phyloP scores from a whole-genome alignment of 1,140 invertebrate species.

The Parapsyche elsis region DNA sequence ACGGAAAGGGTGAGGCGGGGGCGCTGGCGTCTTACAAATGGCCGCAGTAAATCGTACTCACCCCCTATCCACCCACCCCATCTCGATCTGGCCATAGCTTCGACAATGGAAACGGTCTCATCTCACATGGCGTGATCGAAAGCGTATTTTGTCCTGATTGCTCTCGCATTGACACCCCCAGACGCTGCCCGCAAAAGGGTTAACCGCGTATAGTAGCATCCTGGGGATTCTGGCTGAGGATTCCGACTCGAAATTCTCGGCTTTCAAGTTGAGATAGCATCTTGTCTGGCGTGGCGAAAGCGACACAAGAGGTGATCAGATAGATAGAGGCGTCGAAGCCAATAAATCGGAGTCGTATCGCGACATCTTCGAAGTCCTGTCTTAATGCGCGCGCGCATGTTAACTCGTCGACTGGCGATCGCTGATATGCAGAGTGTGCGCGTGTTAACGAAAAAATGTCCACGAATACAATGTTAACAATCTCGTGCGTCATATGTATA shows the following conservation, averaged over 20 bases:
- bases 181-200: too few relatives aligned
- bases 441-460: too few relatives aligned
- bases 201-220: neutral
- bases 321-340: neutral
- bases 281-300: neutral
- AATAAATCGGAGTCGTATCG: neutral
- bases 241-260: neutral
- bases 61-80: too few relatives aligned
- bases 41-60: constrained; percentile 16
- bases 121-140: too few relatives aligned
- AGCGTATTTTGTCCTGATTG: too few relatives aligned
- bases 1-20: constrained; percentile 36
- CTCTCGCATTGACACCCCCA: too few relatives aligned
- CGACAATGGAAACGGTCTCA: too few relatives aligned
- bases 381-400: neutral
- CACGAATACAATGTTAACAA: too few relatives aligned
- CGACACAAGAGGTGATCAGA: neutral
- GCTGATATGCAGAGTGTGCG: too few relatives aligned
- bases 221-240: neutral
- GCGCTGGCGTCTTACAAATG: constrained; percentile 30
- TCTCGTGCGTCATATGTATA: too few relatives aligned
- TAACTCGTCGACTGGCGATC: neutral
- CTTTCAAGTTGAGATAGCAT: neutral
- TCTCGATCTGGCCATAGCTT: too few relatives aligned
- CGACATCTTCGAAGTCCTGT: neutral